Evolutionary conservation across 2,888 invertebrate species (phyloP), one percentile per base, ranked within the genome.

Genomic region (Pollenia angustigena): DNA sequence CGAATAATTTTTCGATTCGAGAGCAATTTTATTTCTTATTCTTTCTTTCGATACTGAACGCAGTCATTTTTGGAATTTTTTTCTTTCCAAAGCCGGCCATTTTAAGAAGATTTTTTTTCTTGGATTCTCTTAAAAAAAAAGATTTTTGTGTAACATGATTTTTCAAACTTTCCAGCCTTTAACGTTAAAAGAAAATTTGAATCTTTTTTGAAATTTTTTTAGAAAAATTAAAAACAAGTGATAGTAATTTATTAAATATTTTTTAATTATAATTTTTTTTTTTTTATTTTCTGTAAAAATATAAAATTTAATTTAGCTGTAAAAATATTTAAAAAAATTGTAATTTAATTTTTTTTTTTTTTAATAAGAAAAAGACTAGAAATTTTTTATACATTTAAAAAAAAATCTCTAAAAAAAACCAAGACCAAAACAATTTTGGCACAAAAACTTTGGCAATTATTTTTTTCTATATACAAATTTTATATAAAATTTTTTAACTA

Each of bases 391-490:
- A 84, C 58, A 69, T 74, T 18, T 40, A 32, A 68, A 42, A 11
- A 7, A 79, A n/a, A 68, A 68, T 50, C 9, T 16, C n/a, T 52
- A 76, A 66, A 52, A 66, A 40, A 16, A 66, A 60, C 44, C 72
- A 83, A 83, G 83, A 78, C 85, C 85, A 83, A 88, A 87, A 80
- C 40, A 66, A 85, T 81, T 88, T 83, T 85, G 83, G 85, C 85
- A 83, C 81, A 84, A 81, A 79, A 84, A 78, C 80, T 86, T 86
- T 83, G 85, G 85, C 84, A 84, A 86, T 85, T 88, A 79, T 86
- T 71, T 78, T 83, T 87, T 87, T 81, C 54, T 74, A 81, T 81
- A 81, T 64, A 80, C 71, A 80, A 80, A 52, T 76, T 76, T 75
- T 46, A 64, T 66, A 32, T 66, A 76, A 16, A 75, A 72, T 50